Base-by-base conservation (phyloP, 2,888 invertebrate species). In the Cantharis rustica region DNA sequence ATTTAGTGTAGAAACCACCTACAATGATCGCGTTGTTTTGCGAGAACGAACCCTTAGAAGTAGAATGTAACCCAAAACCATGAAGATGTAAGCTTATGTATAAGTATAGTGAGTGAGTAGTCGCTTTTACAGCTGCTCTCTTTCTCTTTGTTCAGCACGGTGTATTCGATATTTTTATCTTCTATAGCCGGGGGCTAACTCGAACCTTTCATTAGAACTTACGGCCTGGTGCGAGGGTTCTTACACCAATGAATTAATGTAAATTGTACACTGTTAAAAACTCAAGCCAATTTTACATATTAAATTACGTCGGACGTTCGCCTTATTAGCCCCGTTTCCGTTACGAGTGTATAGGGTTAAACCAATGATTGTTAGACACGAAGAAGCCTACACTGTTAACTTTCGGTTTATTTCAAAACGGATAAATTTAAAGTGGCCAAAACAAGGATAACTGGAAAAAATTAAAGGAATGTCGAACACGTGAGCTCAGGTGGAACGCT, bases 201-300 rank as follows among this genome's bases (percentile, higher is more conserved):
- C 82, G 81, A 82, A 81, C 82, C 84, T 84, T 84, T 82, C 82
- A 78, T 78, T 81, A 83, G 83, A 81, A 79, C 80, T 81, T 83
- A 81, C 83, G 82, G 84, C 84, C 83, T 82, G 84, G 84, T 83
- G 82, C 80, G 82, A 83, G 82, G 79, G 80, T 79, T 82, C 82
- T 81, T 83, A 81, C 83, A 81, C 84, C 84, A 84, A 84, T 84
- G 84, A 84, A 84, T 85, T 85, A 84, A 85, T 85, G 81, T 83
- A 81, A 79, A 80, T 72, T 26, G 72, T 83, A 84, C 84, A 83
- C 84, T 84, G 84, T 78, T 79, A 84, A 82, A 81, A 68, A 27
- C 15, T 0, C 16, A 26, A 47, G 5, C 47, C 7, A n/a, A 7
- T 47, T 47, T 47, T n/a, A n/a, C 1, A 47, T 47, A n/a, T 47